Evolutionary conservation across 2,797 vertebrate genomes (phyloP), one percentile per base, ranked within the genome.

Genomic region (Peromyscus attwateri): DNA sequence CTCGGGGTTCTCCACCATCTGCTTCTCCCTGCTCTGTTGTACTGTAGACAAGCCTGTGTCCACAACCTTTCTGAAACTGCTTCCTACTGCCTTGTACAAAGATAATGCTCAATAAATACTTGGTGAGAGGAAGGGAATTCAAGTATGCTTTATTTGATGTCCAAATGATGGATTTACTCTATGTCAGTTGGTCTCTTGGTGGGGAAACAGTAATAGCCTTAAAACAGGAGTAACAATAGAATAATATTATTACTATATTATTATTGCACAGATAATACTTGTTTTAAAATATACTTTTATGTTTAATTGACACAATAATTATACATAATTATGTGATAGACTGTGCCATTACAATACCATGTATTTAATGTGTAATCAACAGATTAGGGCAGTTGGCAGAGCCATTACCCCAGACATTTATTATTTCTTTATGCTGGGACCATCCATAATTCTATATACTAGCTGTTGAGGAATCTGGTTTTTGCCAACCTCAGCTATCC

Each of bases 11-110:
- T 27, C 75, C 43, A 31, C 1, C 43, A 21, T 21, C 66, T 40
- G 37, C 34, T 7, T 40, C 57, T 83, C 57, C 0, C 40, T 91
- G 0, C 16, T 62, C 21, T 71, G 37, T 75, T 46, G 13, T 16
- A 2, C 73, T 29, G 0, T 21, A 75, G 43, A 71, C 81, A 81
- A 81, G n/a, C 37, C 29, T 3, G 0, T 46, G 70, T 64, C 68
- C 9, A 6, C 66, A 49, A 11, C 40, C 60, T 90, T 93, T 66
- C 34, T 40, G 2, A 64, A 34, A 6, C 73, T 76, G 62, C 40
- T 89, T 92, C 55, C 76, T 87, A 37, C 66, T n/a, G 62, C 94
- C 62, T 68, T 55, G 52, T 0, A 79, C 83, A 89, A 70, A 89
- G 55, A 79, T 66, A 12, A 11, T 77, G 27, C 10, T 82, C 62